Evolutionary conservation across 2,888 invertebrate species (phyloP), one percentile per base, ranked within the genome.

Genomic region (Tachina lurida): DNA sequence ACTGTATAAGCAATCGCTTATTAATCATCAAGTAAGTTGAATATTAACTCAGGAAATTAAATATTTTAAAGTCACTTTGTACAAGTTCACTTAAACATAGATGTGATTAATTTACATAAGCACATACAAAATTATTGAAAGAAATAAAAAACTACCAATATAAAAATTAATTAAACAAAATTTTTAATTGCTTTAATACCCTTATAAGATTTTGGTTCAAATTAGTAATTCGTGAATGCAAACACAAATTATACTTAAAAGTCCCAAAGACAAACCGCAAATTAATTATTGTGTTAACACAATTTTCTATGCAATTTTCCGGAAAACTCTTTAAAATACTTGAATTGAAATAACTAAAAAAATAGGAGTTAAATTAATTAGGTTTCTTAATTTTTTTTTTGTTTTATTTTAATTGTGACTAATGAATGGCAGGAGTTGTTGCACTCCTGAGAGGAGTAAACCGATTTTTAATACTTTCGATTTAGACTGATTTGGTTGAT

Each of bases 291-390:
- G 15, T 80, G 67, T 56, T 73, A 77, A 83, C 77, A 83, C 73
- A 78, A 77, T 74, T 79, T 73, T 74, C 63, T 10, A 39, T 49
- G 22, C 22, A 58, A 54, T 71, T 79, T 75, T 60, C 79, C 75
- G 80, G 84, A 84, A 84, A 84, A 79, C 70, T 75, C 54, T 62
- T 49, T 15, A 3, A 65, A 70, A 71, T 62, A 10, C 47, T 73
- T 84, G n/a, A 78, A 84, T 78, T 78, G 68, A 73, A 77, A 77
- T 13, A 49, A 15, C 56, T 62, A 13, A 68, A 74, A 31, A 17
- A 74, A 31, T 15, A 58, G 71, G 10, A 78, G 41, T 17, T 39
- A 1, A 49, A 56, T 73, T 65, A 79, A 73, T 79, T 68, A 60
- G 67, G 19, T 74, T 74, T 49, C 31, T 74, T 45, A 43, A 43